Base-by-base conservation (phyloP, 1,140 invertebrate genomes). In the Chironomus tepperi region DNA sequence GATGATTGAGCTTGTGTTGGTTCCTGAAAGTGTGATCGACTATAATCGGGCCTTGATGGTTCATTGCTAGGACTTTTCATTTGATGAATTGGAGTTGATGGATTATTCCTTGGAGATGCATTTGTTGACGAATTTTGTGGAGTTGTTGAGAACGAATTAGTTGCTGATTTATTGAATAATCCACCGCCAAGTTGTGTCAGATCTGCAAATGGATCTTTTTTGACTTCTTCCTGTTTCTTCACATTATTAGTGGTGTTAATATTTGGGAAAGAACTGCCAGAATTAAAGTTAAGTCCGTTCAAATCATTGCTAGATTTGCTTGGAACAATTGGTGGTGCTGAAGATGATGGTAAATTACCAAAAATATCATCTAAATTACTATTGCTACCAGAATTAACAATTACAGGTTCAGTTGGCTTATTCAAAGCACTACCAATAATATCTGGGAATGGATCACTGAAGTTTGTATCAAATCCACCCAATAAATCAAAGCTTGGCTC, bases 11-110 rank as follows among this genome's bases (percentile, higher is more conserved):
- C 43, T 43, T 75, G 75, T 73, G 19, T 15, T 74, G 24, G 73
- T 10, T 64, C 78, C 76, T 91, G 89, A 78, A 93, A 92, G 78
- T 91, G 87, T 15, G 86, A 84, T 75, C 91, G 85, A 79, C 86
- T 91, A 79, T 88, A 89, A 79, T 88, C 85, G 1, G 85, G 83
- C 15, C 79, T 78, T 16, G 73, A 78, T 18, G 76, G 72, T 18
- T 75, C 77, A 12, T 10, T 16, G 42, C 72, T 75, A 74, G 75
- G 73, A 6, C 75, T 76, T 73, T 76, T 43, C 42, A 77, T 76
- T 8, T 76, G 76, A 74, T 77, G 74, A 43, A 43, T 76, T 24
- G 74, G 75, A 42, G 76, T 75, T 10, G 75, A 24, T 8, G 81
- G 81, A 76, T 81, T 82, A 0, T 78, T 76, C 0, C 80, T 77